Evolutionary conservation across 2,113 vertebrate species (phyloP).

Genomic region (Actenoides hombroni): DNA sequence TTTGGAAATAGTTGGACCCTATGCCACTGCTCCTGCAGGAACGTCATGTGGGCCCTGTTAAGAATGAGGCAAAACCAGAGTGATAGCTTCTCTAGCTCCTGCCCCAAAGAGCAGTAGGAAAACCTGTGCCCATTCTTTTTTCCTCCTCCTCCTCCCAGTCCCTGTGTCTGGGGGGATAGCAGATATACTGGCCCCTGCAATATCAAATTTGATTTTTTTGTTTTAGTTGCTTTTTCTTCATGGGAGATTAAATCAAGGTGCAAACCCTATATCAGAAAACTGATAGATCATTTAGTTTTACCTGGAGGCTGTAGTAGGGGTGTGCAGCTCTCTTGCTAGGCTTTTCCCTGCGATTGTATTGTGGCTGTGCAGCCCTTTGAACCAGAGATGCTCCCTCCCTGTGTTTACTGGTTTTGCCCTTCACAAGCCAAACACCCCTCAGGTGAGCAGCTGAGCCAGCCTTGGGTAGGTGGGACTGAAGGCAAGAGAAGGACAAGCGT

Average conservation of each 20-base stretch:
- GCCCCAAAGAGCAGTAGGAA: not conserved
- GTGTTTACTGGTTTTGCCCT: not conserved
- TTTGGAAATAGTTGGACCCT: too few relatives aligned
- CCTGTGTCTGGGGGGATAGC: not conserved
- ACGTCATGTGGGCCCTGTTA: rapidly evolving
- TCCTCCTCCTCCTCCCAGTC: not conserved
- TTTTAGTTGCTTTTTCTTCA: not conserved
- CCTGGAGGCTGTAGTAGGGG: not conserved
- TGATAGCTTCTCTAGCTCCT: not conserved
- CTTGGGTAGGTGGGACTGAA: not conserved
- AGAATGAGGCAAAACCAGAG: not conserved
- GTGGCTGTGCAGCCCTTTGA: not conserved
- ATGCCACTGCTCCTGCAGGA: not conserved
- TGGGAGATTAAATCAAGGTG: not conserved
- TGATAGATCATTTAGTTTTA: not conserved
- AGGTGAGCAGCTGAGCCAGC: not conserved
- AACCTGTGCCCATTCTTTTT: not conserved
- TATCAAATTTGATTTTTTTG: not conserved
- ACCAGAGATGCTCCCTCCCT: not conserved
- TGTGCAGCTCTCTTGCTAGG: not conserved
- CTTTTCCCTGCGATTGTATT: not conserved
- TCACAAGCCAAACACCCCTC: not conserved
- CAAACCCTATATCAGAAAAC: not conserved
- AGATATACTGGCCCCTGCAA: not conserved
- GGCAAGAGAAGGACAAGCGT: conserved; percentile 32